Evolutionary conservation across 1,140 invertebrate species (phyloP), one percentile per base, ranked within the genome.

Genomic region (Drosophila rufa): DNA sequence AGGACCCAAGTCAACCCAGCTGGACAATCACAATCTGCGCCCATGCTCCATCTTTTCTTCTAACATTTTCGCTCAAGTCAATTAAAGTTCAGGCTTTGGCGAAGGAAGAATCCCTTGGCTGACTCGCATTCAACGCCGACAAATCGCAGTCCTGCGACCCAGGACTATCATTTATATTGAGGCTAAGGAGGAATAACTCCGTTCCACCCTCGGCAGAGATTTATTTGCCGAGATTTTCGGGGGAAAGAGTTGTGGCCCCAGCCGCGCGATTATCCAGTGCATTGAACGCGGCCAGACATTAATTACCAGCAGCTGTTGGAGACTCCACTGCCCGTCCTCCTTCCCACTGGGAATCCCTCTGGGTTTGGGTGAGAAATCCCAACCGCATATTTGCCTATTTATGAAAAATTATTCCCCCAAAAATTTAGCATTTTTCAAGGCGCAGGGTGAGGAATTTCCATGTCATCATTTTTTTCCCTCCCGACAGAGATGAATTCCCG

Each of bases 181-280:
- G 75, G 66, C 57, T 62, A 61, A 75, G 70, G 22, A 77, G 74
- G 64, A 77, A 78, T 53, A 86, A 86, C 74, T 89, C 79, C 50
- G 61, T 58, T 51, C 45, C 82, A 79, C 75, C 82, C 75, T 68
- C 82, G 43, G 57, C 53, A 42, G 76, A 89, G 85, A 89, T 89
- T 89, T 89, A 89, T 89, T 81, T 90, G 81, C 69, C 50, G 84
- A 89, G 84, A 90, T 90, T 90, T 79, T 79, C 38, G 64, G 79
- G 50, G 55, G 64, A 90, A 89, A 83, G 85, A 90, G 84, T 90
- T 89, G 76, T 64, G 67, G 84, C 76, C 70, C 69, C 70, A 64
- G 82, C 79, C 75, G 75, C 81, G 65, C 74, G 84, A 89, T 89
- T 89, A 89, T 89, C 80, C 84, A 81, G 84, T 89, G 84, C 84